These are phyloP conservation scores for Sinelater perroti DNA, from an alignment of 2,888 invertebrate genomes.

Conservation along the genomic window DNA sequence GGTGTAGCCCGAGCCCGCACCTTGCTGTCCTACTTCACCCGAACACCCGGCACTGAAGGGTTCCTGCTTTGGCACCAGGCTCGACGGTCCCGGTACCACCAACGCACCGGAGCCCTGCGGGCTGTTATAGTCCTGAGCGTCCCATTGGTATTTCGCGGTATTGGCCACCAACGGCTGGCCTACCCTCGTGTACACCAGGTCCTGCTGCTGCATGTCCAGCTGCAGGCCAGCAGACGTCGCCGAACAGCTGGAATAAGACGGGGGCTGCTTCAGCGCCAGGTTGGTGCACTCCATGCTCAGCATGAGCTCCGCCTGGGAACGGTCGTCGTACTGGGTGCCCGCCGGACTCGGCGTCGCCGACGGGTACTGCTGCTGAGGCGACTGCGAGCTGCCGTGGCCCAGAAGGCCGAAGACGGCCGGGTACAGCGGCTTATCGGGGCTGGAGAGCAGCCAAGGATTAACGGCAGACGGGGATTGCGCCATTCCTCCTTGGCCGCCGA, in stretches of 20 bases:
- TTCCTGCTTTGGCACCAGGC: conserved; percentile 77
- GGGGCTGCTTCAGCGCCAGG: conserved; percentile 69
- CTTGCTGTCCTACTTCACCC: conserved; percentile 56
- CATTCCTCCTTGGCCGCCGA: conserved; percentile 58
- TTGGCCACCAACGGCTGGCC: conserved; percentile 62
- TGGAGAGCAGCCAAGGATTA: conserved; percentile 78
- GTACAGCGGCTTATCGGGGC: conserved; percentile 72
- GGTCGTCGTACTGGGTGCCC: conserved; percentile 74
- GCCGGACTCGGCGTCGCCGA: conserved; percentile 64
- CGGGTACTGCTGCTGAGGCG: conserved; percentile 66
- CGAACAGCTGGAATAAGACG: conserved; percentile 69
- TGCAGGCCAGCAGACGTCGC: conserved; percentile 57
- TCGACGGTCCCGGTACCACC: conserved; percentile 68
- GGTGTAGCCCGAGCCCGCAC: conserved; percentile 62
- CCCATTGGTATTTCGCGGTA: conserved; percentile 75
- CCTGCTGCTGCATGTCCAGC: conserved; percentile 65
- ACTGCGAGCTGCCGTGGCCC: conserved; percentile 65
- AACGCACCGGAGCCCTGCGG: conserved; percentile 62
- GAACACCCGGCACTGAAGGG: conserved; percentile 59
- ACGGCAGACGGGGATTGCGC: conserved; percentile 67
- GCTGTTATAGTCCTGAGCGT: conserved; percentile 65
- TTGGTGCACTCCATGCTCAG: conserved; percentile 68
- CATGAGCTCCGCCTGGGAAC: conserved; percentile 69
- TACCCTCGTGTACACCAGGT: conserved; percentile 65
- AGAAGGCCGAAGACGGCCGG: conserved; percentile 72